Percentiles rank a stretch among this genome's conserved stretches.
Evolutionary conservation across 2,797 vertebrate genomes (phyloP).

Genomic region (Anabas testudineus): DNA sequence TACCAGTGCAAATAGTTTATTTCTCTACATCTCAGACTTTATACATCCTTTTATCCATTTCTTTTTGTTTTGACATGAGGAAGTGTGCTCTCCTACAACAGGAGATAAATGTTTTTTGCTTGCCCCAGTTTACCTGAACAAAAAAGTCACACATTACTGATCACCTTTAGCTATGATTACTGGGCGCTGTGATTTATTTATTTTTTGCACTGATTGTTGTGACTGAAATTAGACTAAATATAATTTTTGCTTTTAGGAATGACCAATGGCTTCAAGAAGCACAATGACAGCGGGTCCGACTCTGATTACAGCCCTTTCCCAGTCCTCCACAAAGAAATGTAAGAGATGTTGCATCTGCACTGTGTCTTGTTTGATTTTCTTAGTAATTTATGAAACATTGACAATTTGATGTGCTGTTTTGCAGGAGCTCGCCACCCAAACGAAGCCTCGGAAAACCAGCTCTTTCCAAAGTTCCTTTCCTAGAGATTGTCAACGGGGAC

Average conservation of each 20-base stretch:
- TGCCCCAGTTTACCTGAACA: neutral
- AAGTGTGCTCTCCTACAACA: neutral
- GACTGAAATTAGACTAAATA: neutral
- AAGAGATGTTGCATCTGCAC: constrained; percentile 40
- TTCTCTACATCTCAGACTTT: too few relatives aligned
- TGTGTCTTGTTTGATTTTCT: neutral
- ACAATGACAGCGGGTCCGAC: constrained; percentile 86
- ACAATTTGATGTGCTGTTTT: constrained; percentile 17
- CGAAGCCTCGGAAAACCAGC: constrained; percentile 94
- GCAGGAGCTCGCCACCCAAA: constrained; percentile 89
- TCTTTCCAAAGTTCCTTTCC: constrained; percentile 90
- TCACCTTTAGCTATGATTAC: neutral
- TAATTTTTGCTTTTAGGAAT: constrained; percentile 87
- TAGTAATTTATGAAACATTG: neutral
- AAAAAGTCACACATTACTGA: neutral
- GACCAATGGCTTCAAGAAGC: constrained; percentile 91
- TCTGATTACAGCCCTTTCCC: constrained; percentile 87
- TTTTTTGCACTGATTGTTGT: neutral
- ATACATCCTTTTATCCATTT: too few relatives aligned
- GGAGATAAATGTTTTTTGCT: neutral
- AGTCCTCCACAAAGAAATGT: constrained; percentile 90
- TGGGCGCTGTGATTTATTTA: neutral
- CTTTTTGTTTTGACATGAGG: neutral
- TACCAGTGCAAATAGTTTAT: too few relatives aligned
- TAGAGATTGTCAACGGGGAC: constrained; percentile 92